Evolutionary conservation across 1,140 invertebrate genomes (phyloP).

Genomic region (Zaprionus gabonicus): DNA sequence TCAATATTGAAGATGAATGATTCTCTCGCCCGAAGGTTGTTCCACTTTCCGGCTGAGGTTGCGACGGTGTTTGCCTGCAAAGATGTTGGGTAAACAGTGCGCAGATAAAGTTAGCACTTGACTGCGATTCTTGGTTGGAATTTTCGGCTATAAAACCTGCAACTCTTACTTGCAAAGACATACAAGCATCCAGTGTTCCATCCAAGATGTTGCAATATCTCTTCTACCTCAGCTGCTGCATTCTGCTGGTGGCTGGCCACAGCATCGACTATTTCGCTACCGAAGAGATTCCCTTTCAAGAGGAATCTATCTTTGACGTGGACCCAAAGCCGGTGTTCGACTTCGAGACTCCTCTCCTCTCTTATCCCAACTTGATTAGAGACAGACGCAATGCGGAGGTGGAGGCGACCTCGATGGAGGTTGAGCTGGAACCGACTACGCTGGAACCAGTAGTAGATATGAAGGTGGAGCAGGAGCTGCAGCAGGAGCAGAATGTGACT

Average conservation of each 20-base stretch:
- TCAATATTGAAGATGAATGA: constrained; percentile 34
- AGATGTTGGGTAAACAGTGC: constrained; percentile 37
- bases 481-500: background rate
- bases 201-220: constrained; percentile 51
- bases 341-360: too few relatives aligned
- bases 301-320: too few relatives aligned
- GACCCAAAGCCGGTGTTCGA: background rate
- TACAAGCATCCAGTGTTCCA: constrained; percentile 39
- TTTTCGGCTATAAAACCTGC: constrained; percentile 52
- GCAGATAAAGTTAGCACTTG: constrained; percentile 35
- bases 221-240: constrained; percentile 38
- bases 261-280: background rate
- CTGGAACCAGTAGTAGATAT: background rate
- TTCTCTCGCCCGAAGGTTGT: constrained; percentile 25
- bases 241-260: constrained; percentile 39
- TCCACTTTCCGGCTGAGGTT: constrained; percentile 21
- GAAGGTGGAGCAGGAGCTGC: background rate
- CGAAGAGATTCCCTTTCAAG: too few relatives aligned
- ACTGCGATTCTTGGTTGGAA: constrained; percentile 17
- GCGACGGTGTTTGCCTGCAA: constrained; percentile 29
- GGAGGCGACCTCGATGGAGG: background rate
- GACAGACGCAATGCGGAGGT: constrained; percentile 4
- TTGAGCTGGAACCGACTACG: background rate
- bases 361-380: constrained; percentile 3
- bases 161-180: constrained; percentile 2